A percentile compares a stretch with the other conserved stretches of the same genome.
These are phyloP conservation scores for Pharmacophagus antenor DNA, from an alignment of 2,888 invertebrate genomes.

Conservation along the genomic window DNA sequence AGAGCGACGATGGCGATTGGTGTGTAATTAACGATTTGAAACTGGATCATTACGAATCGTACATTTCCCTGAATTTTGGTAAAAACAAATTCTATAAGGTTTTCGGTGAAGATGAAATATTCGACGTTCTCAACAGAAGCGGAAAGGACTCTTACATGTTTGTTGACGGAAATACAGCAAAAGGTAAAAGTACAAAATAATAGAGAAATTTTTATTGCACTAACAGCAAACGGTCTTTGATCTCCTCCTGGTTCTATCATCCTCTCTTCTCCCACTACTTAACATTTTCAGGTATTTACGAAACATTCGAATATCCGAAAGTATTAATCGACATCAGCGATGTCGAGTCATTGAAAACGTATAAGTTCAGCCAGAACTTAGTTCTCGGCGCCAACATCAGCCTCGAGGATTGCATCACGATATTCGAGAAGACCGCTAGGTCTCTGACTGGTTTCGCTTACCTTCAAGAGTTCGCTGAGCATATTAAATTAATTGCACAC, in stretches of 20 bases:
- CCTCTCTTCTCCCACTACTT: too few species aligned
- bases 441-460: slow-evolving; percentile 73
- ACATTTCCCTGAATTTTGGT: slow-evolving; percentile 73
- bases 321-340: slow-evolving; percentile 62
- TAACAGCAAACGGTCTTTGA: too few species aligned
- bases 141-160: slow-evolving; percentile 77
- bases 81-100: slow-evolving; percentile 73
- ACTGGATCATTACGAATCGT: slow-evolving; percentile 34
- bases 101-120: slow-evolving; percentile 66
- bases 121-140: slow-evolving; percentile 63
- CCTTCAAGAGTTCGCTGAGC: slow-evolving; percentile 75
- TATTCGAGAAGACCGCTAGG: slow-evolving; percentile 61
- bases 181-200: slow-evolving; percentile 76
- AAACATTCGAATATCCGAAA: slow-evolving; percentile 53
- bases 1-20: slow-evolving; percentile 54
- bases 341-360: slow-evolving; percentile 54
- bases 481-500: slow-evolving; percentile 83
- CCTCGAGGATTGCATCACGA: slow-evolving; percentile 76
- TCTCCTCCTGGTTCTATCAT: too few species aligned
- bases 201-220: too few species aligned
- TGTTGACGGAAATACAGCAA: slow-evolving; percentile 86
- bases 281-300: slow-evolving; percentile 57
- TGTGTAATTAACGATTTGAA: slow-evolving; percentile 45
- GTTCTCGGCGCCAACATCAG: slow-evolving; percentile 81
- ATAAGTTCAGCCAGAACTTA: slow-evolving; percentile 58